Conservation (phyloP, 2,113 vertebrate species). For the Marmota flaviventris region DNA sequence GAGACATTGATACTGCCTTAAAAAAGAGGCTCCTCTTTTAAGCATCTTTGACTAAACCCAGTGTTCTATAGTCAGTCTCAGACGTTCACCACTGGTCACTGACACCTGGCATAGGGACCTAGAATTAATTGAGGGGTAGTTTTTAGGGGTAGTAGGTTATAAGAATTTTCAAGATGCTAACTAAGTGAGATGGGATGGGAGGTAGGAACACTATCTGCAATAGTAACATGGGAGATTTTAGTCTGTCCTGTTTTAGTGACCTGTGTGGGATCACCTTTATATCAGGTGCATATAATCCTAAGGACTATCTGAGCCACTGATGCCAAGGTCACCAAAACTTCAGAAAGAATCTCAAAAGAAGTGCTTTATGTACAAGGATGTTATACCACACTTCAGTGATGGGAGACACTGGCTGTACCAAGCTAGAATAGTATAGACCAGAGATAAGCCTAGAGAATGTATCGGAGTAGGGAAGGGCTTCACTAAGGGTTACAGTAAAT, state of each 20-base stretch:
- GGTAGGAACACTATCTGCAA: not conserved
- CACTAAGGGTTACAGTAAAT: not conserved
- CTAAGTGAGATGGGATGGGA: not conserved
- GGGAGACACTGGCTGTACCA: not conserved
- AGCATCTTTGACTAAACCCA: too few species aligned
- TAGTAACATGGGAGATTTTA: not conserved
- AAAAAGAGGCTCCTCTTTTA: too few species aligned
- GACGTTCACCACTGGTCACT: too few species aligned
- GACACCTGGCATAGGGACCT: too few species aligned
- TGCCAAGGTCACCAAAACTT: not conserved
- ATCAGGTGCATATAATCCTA: not conserved
- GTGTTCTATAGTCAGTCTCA: too few species aligned
- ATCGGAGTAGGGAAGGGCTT: not conserved
- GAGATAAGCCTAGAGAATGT: not conserved
- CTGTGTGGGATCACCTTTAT: not conserved
- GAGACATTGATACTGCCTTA: too few species aligned
- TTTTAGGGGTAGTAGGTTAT: not conserved
- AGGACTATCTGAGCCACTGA: not conserved
- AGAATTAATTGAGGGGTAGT: too few species aligned
- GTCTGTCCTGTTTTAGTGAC: not conserved
- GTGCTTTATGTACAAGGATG: not conserved
- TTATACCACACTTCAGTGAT: not conserved
- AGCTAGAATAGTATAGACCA: not conserved
- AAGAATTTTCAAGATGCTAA: constrained; percentile 14
- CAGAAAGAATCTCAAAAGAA: constrained; percentile 3